Evolutionary conservation across 1,140 invertebrate genomes (phyloP), one percentile per base, ranked within the genome.

Genomic region (Caenorhabditis remanei): DNA sequence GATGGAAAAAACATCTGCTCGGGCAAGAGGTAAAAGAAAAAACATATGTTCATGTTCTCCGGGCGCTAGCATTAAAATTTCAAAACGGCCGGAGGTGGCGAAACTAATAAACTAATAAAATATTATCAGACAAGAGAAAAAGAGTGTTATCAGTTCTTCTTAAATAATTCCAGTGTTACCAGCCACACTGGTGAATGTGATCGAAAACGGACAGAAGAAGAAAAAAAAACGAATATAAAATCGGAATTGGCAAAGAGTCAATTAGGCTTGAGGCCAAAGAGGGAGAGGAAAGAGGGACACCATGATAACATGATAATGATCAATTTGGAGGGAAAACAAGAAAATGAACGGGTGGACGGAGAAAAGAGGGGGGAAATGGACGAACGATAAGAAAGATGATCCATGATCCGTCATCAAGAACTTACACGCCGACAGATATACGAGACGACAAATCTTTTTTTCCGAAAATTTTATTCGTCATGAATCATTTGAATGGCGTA

Each of bases 221-320:
- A 24, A 21, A 24, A 21, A 24, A 71, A 71, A 32, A 16, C 8
- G 61, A 65, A 40, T 65, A 32, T 32, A 32, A 32, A 32, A 32
- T 32, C 32, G 32, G 61, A 16, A 19, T 63, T 9, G 24, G 61
- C 24, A 19, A 67, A 19, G 40, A 43, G 65, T 71, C 65, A 71
- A 71, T 71, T 71, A 43, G 41, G 46, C 41, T 19, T 50, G n/a
- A 16, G 46, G 43, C n/a, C 41, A 19, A 71, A 71, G 46, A 4
- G 61, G 16, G 21, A 41, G 40, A 46, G 11, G 16, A 71, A 41
- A 46, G 41, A 43, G 41, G 41, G 16, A 71, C 40, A 46, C 43
- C 40, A 71, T 71, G 46, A 79, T 79, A 50, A 50, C 43, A 79
- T 79, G 71, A 79, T 79, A 50, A 79, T 79, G 71, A 79, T 50